A percentile compares a stretch with the other conserved stretches of the same genome.
These are phyloP conservation scores for Archaeoteleia sp. DNA, from an alignment of 2,888 invertebrate genomes.

Conservation along the genomic window DNA sequence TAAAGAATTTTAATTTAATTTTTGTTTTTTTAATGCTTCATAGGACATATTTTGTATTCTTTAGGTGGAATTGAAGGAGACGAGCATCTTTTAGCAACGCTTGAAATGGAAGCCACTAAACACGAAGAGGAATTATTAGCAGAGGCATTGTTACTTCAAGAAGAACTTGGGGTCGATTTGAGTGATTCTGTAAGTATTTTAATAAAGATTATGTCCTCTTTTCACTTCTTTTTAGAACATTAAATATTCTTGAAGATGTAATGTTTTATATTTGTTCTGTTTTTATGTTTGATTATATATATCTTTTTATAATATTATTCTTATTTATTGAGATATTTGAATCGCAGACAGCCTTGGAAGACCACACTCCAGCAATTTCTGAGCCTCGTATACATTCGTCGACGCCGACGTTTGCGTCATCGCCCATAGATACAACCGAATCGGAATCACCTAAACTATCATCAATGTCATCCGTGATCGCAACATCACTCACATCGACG, in stretches of 20 bases:
- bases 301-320: no score
- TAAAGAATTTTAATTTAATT: not conserved
- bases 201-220: no score
- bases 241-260: no score
- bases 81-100: constrained; percentile 70
- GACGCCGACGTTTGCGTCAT: constrained; percentile 10
- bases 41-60: no score
- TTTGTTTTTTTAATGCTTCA: no score
- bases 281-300: no score
- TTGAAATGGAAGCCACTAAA: constrained; percentile 71
- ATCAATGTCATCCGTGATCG: no score
- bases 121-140: constrained; percentile 71
- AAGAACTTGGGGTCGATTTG: constrained; percentile 69
- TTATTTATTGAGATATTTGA: no score
- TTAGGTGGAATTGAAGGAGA: constrained; percentile 70
- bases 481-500: no score
- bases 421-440: not conserved
- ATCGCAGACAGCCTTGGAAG: constrained; percentile 61
- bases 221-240: no score
- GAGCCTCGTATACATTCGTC: constrained; percentile 57
- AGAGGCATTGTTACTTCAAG: constrained; percentile 70
- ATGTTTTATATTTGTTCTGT: no score
- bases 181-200: constrained; percentile 53
- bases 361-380: constrained; percentile 27
- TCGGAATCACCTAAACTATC: no score